Evolutionary conservation across 2,888 invertebrate genomes (phyloP).

Genomic region (Coelopa pilipes): DNA sequence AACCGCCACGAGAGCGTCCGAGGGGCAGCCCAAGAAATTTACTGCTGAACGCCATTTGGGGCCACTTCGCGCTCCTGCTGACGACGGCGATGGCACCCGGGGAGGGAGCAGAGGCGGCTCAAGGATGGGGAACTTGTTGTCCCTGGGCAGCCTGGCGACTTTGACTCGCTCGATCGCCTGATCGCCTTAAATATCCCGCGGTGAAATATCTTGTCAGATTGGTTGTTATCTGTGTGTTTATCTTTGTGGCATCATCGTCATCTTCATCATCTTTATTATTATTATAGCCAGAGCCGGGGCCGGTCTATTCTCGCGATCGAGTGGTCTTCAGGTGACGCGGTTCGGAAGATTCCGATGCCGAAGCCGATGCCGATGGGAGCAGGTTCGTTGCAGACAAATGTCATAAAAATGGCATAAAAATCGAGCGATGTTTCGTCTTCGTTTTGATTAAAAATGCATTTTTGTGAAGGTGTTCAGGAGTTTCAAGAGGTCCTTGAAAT

Average conservation of each 20-base stretch:
- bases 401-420: no score
- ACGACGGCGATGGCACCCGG: slow-evolving; percentile 4
- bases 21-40: background rate
- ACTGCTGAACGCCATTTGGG: background rate
- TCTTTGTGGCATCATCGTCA: slow-evolving; percentile 34
- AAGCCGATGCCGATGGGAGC: no score
- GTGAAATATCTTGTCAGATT: slow-evolving; percentile 35
- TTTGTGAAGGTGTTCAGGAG: no score
- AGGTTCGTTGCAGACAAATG: no score
- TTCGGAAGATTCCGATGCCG: no score
- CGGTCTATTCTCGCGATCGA: no score
- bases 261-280: slow-evolving; percentile 37
- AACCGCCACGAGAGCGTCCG: slow-evolving; percentile 23
- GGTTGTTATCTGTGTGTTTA: slow-evolving; percentile 37
- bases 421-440: no score
- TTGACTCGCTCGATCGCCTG: background rate
- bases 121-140: no score
- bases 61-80: background rate
- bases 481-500: no score
- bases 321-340: no score
- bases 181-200: slow-evolving; percentile 33
- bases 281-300: slow-evolving; percentile 18
- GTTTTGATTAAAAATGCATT: no score
- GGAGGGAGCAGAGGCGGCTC: no score
- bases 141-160: background rate